These are phyloP conservation scores for Oceanites oceanicus DNA, from an alignment of 2,113 vertebrate species.

Conservation along the genomic window DNA sequence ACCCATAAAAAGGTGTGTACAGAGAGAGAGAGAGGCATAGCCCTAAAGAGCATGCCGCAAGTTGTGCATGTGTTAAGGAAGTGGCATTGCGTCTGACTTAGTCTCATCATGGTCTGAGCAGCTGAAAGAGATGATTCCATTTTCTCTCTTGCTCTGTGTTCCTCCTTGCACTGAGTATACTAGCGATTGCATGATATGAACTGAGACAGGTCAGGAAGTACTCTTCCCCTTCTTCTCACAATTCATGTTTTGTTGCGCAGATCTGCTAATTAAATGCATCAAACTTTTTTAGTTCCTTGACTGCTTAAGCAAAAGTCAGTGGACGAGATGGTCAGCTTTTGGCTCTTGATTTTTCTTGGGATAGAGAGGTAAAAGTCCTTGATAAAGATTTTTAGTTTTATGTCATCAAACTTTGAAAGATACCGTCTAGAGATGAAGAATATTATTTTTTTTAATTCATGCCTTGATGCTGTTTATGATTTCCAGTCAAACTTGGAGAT, in stretches of 20 bases:
- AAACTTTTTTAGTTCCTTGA: not conserved
- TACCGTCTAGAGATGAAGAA: not conserved
- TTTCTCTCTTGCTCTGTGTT: not conserved
- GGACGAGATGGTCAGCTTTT: not conserved
- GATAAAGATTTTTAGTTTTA: not conserved
- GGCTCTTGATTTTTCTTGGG: not conserved
- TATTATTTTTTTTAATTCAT: not conserved
- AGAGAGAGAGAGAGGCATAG: not conserved
- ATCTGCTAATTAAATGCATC: not conserved
- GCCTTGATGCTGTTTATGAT: not conserved
- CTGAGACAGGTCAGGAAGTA: not conserved
- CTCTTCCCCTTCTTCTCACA: not conserved
- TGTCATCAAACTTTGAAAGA: not conserved
- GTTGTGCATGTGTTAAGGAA: rapidly evolving
- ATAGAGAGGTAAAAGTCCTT: not conserved
- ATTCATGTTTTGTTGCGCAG: not conserved
- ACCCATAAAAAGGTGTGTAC: not conserved
- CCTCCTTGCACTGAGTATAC: not conserved
- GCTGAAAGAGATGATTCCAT: not conserved
- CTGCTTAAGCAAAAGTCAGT: not conserved
- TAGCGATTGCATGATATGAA: not conserved
- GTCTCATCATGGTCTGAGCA: not conserved
- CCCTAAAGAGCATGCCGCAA: rapidly evolving
- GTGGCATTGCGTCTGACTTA: not conserved
- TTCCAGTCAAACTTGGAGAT: not conserved